A percentile compares a stretch with the other conserved stretches of the same genome.
Evolutionary conservation across 1,140 invertebrate genomes (phyloP).

Genomic region (Lysiphlebus fabarum): DNA sequence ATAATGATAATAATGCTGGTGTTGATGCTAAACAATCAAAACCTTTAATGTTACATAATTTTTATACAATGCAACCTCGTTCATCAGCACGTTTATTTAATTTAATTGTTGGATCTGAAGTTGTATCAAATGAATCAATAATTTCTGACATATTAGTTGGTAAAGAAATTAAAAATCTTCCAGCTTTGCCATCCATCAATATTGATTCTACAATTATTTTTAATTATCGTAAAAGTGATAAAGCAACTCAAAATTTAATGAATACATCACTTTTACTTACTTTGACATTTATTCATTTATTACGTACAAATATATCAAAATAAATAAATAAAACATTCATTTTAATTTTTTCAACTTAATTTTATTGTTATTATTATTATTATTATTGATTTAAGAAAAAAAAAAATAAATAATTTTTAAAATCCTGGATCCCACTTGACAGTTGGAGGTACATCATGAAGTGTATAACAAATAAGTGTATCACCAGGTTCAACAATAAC

Average conservation of each 20-base stretch:
- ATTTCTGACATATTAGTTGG: conserved; percentile 10
- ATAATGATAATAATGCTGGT: background rate
- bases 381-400: background rate
- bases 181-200: background rate
- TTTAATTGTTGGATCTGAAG: conserved; percentile 19
- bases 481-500: conserved; percentile 74
- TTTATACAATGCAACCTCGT: conserved; percentile 19
- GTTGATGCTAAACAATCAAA: background rate
- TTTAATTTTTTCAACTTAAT: too few species aligned
- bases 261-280: conserved; percentile 18
- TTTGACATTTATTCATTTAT: conserved; percentile 11
- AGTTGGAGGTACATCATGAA: conserved; percentile 61
- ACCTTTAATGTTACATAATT: background rate
- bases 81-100: conserved; percentile 18
- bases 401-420: conserved; percentile 42
- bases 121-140: conserved; percentile 10
- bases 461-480: conserved; percentile 72
- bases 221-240: conserved; percentile 9
- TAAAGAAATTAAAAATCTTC: background rate
- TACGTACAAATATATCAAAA: background rate
- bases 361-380: background rate
- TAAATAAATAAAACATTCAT: background rate
- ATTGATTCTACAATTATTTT: background rate
- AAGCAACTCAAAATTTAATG: conserved; percentile 16
- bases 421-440: conserved; percentile 86